A percentile compares a stretch with the other conserved stretches of the same genome.
phyloP scores from a whole-genome alignment of 2,797 vertebrate species.

The Momotus momota region DNA sequence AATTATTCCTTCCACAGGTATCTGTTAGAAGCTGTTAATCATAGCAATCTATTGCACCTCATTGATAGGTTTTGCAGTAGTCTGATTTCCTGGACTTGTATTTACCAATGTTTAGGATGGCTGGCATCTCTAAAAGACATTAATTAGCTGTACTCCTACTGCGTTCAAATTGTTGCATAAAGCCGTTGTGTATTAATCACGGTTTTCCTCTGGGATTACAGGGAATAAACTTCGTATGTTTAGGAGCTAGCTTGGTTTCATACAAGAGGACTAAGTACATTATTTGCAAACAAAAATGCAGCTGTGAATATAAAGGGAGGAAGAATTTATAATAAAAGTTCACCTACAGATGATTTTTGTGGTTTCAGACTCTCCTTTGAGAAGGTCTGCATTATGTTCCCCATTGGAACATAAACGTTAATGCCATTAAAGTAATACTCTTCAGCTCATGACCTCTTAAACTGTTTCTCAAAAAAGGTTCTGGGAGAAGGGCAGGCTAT shows the following conservation, averaged over 20 bases:
- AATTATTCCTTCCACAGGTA: neutral
- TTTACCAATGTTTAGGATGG: slow-evolving; percentile 12
- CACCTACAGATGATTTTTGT: neutral
- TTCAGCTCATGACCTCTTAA: neutral
- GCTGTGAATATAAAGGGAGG: neutral
- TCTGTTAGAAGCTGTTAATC: neutral
- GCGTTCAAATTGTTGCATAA: neutral
- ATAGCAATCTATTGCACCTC: neutral
- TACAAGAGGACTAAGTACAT: neutral
- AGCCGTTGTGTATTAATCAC: neutral
- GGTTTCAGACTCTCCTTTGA: neutral
- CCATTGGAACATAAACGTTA: too few species aligned
- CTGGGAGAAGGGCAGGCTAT: neutral
- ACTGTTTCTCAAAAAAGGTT: neutral
- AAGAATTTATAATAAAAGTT: neutral
- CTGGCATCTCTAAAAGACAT: neutral
- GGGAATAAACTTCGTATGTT: neutral
- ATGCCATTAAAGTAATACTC: neutral
- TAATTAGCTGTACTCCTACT: slow-evolving; percentile 10
- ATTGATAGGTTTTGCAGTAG: neutral
- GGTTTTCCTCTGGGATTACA: neutral
- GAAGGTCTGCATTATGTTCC: neutral
- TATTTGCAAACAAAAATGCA: neutral
- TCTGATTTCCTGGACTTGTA: neutral
- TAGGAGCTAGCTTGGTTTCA: neutral